phyloP scores from a whole-genome alignment of 2,797 vertebrate genomes.

The Periophthalmus magnuspinnatus region DNA sequence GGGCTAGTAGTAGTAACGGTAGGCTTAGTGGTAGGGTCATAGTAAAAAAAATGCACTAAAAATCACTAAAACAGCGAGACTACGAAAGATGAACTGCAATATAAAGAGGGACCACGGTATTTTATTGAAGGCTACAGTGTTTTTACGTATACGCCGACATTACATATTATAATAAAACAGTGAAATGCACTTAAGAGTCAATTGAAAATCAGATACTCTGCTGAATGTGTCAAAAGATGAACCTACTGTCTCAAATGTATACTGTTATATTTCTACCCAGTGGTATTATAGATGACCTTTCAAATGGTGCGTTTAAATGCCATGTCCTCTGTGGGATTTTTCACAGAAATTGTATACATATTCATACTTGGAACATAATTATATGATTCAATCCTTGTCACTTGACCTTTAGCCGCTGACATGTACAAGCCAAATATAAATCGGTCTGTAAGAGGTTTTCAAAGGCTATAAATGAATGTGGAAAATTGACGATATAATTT shows the following conservation, averaged over 20 bases:
- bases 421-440: background rate
- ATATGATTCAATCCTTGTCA: background rate
- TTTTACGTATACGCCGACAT: no score
- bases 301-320: background rate
- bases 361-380: background rate
- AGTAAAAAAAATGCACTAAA: no score
- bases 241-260: background rate
- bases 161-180: no score
- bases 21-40: no score
- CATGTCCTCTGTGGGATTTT: background rate
- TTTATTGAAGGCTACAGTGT: no score
- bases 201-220: background rate
- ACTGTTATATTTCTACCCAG: background rate
- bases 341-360: background rate
- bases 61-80: no score
- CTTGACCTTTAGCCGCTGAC: constrained; percentile 1
- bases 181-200: background rate
- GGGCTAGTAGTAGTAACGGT: no score
- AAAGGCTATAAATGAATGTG: background rate
- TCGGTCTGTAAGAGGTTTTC: background rate
- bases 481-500: background rate
- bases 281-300: constrained; percentile 1
- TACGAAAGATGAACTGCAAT: no score
- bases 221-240: background rate
- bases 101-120: no score